These are phyloP conservation scores for Trichonephila clavipes DNA, from an alignment of 1,140 invertebrate species.

Conservation along the genomic window DNA sequence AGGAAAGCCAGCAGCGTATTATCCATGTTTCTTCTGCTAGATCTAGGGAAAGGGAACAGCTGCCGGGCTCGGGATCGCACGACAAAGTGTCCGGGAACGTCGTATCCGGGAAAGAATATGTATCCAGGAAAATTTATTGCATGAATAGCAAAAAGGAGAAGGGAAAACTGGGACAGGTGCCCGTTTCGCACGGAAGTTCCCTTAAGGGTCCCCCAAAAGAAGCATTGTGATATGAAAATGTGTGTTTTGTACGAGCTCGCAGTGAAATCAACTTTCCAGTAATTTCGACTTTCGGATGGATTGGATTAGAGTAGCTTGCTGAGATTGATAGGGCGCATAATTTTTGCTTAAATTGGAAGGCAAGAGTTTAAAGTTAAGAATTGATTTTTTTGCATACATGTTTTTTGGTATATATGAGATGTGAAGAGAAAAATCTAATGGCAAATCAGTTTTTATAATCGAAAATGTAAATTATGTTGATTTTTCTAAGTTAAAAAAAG, in stretches of 20 bases:
- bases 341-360: background rate
- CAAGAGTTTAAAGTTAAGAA: background rate
- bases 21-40: slow-evolving; percentile 10
- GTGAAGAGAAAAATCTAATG: background rate
- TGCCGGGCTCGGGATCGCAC: slow-evolving; percentile 59
- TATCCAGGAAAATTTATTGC: slow-evolving; percentile 73
- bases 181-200: slow-evolving; percentile 41
- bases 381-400: background rate
- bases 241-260: background rate
- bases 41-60: slow-evolving; percentile 48
- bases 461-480: too few species aligned
- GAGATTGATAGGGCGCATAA: background rate
- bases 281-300: slow-evolving; percentile 22
- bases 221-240: background rate
- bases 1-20: background rate
- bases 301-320: background rate
- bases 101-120: slow-evolving; percentile 72
- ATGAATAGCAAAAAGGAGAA: slow-evolving; percentile 70
- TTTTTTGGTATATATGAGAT: background rate
- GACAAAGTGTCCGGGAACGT: slow-evolving; percentile 74
- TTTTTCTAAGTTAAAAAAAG: too few species aligned
- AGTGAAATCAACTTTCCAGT: background rate
- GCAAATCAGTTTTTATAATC: too few species aligned
- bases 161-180: slow-evolving; percentile 43
- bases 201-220: slow-evolving; percentile 32